Evolutionary conservation across 1,140 invertebrate species (phyloP).

Genomic region (Drosophila tsacasi): DNA sequence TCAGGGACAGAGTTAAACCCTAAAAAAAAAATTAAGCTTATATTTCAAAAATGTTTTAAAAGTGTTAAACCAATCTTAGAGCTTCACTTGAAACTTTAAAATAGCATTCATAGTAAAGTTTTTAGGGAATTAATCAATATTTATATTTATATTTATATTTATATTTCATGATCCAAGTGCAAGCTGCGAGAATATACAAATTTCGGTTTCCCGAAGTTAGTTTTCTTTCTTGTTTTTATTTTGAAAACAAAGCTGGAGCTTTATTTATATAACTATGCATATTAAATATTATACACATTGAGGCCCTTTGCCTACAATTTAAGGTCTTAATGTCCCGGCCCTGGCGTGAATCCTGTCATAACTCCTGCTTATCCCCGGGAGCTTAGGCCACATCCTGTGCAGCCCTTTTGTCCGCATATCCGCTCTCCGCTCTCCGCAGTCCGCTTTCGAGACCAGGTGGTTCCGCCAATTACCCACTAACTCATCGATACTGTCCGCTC

Average conservation of each 20-base stretch:
- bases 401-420: conserved; percentile 1
- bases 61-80: too few species aligned
- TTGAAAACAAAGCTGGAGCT: neutral
- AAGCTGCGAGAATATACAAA: too few species aligned
- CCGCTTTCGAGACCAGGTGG: neutral
- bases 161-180: too few species aligned
- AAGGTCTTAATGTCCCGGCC: neutral
- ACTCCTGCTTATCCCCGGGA: neutral
- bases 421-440: neutral
- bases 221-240: too few species aligned
- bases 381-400: conserved; percentile 7
- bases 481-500: conserved; percentile 33
- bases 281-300: neutral
- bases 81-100: too few species aligned
- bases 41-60: neutral
- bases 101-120: too few species aligned
- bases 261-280: neutral
- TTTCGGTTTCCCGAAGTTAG: too few species aligned
- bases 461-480: conserved; percentile 25
- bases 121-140: too few species aligned
- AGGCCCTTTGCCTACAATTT: neutral
- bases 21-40: too few species aligned
- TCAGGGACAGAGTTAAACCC: conserved; percentile 9
- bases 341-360: neutral
- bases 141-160: too few species aligned